Conservation (phyloP, 2,113 vertebrate genomes). For the Proterorhinus semilunaris region DNA sequence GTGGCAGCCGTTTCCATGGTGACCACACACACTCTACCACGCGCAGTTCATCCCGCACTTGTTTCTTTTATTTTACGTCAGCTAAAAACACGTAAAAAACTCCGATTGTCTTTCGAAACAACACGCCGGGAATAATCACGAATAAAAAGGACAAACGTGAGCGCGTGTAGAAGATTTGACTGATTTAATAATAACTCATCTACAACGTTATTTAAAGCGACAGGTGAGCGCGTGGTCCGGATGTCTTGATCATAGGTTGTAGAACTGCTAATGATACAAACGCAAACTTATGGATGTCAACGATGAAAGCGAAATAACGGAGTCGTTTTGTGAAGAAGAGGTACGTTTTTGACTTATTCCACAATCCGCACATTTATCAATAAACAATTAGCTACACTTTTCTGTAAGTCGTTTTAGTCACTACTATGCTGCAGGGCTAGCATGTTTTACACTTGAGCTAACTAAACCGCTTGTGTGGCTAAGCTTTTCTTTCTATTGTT, state of each 20-base stretch:
- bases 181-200: conserved; percentile 27
- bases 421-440: not conserved
- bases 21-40: conserved; percentile 14
- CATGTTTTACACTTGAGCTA: too few relatives aligned
- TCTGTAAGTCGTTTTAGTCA: not conserved
- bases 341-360: conserved; percentile 13
- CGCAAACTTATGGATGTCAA: conserved; percentile 43
- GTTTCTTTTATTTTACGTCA: not conserved
- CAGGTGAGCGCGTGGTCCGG: too few relatives aligned
- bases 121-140: fast-evolving
- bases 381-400: not conserved
- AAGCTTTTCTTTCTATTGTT: too few relatives aligned
- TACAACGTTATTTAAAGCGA: conserved; percentile 21
- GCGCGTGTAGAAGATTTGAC: not conserved
- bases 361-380: not conserved
- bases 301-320: conserved; percentile 44
- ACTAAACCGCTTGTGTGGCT: too few relatives aligned
- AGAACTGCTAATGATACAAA: not conserved
- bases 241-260: too few relatives aligned
- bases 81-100: not conserved
- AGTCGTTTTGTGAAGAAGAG: conserved; percentile 51
- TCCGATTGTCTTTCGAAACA: not conserved
- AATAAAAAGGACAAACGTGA: not conserved
- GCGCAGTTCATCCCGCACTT: not conserved
- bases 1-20: conserved; percentile 56